These are phyloP conservation scores for Noctilio leporinus DNA, from an alignment of 2,113 vertebrate species.

Conservation along the genomic window DNA sequence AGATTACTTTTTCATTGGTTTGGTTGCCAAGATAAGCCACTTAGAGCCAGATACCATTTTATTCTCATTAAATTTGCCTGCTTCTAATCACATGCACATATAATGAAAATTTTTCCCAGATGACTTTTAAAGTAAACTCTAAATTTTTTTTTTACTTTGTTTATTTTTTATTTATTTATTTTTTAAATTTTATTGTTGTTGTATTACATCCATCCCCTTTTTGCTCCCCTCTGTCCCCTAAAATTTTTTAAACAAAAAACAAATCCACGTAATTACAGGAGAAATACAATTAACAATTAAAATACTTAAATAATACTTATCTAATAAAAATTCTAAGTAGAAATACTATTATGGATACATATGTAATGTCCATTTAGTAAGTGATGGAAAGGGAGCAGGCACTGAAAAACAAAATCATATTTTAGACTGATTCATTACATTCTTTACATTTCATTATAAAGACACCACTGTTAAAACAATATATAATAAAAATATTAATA, in stretches of 20 bases:
- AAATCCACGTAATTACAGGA: background rate
- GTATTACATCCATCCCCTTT: no score
- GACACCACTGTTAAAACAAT: constrained; percentile 27
- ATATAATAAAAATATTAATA: constrained; percentile 56
- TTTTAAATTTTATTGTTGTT: no score
- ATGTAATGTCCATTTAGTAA: constrained; percentile 76
- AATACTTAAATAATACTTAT: constrained; percentile 47
- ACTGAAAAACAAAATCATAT: constrained; percentile 75
- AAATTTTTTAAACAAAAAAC: constrained; percentile 23
- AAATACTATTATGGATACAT: constrained; percentile 79
- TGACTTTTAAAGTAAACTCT: constrained; percentile 17
- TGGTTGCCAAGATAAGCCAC: background rate
- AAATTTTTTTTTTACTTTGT: no score
- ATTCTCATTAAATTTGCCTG: constrained; percentile 15
- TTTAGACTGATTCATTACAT: constrained; percentile 57
- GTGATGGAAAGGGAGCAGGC: constrained; percentile 75
- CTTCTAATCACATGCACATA: background rate
- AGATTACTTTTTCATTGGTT: constrained; percentile 11
- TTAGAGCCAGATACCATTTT: constrained; percentile 14
- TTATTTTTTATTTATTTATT: no score
- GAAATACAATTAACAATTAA: constrained; percentile 48
- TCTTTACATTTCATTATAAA: constrained; percentile 37
- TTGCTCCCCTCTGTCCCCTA: no score
- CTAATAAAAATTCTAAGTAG: constrained; percentile 31
- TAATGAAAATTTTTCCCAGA: background rate